A percentile compares a stretch with the other conserved stretches of the same genome.
These are phyloP conservation scores for Noctua pronuba DNA, from an alignment of 2,888 invertebrate species.

Conservation along the genomic window DNA sequence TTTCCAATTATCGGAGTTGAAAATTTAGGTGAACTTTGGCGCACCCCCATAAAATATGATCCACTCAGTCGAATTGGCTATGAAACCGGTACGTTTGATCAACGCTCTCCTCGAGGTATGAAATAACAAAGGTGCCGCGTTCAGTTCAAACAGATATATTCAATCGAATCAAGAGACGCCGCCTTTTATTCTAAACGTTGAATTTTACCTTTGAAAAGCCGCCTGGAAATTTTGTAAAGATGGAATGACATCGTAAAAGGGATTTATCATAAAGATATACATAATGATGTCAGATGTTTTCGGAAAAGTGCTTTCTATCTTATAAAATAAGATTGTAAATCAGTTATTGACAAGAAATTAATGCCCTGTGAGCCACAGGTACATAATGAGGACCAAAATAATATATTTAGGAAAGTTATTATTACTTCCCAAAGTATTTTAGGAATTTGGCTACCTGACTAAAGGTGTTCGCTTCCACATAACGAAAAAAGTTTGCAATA, in stretches of 20 bases:
- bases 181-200: conserved; percentile 14
- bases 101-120: conserved; percentile 14
- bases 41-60: conserved; percentile 55
- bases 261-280: background rate
- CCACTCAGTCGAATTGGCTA: conserved; percentile 46
- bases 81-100: conserved; percentile 29
- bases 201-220: conserved; percentile 13
- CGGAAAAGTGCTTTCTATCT: background rate
- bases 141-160: conserved; percentile 21
- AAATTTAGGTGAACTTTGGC: too few species aligned
- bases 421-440: background rate
- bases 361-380: background rate
- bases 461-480: background rate
- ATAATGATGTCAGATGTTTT: background rate
- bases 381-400: too few species aligned
- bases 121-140: conserved; percentile 33
- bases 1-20: too few species aligned
- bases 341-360: conserved; percentile 1
- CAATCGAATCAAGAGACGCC: background rate
- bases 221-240: background rate
- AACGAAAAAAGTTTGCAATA: background rate
- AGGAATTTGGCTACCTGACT: background rate
- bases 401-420: background rate
- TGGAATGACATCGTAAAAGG: conserved; percentile 4
- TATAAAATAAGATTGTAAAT: conserved; percentile 4